A percentile compares a stretch with the other conserved stretches of the same genome.
Evolutionary conservation across 2,113 vertebrate genomes (phyloP).

Genomic region (Pelecanus crispus): DNA sequence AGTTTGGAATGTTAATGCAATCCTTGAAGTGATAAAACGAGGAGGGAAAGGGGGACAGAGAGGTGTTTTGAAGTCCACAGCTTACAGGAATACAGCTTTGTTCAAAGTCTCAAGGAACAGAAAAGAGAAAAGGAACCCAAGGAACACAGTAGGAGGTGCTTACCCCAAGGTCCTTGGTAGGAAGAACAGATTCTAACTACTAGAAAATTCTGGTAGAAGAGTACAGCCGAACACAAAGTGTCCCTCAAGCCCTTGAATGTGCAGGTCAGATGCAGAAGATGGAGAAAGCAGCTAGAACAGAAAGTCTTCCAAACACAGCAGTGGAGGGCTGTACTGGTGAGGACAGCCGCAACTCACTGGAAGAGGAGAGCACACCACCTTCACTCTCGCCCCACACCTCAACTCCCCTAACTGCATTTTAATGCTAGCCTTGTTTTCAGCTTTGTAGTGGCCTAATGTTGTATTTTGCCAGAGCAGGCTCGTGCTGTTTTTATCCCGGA

Average conservation of each 20-base stretch:
- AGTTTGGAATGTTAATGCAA: neutral
- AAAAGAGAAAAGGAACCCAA: neutral
- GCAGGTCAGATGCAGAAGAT: neutral
- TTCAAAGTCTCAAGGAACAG: neutral
- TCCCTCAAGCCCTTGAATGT: neutral
- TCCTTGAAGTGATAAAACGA: neutral
- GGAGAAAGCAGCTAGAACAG: neutral
- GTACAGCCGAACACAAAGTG: neutral
- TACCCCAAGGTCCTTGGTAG: neutral
- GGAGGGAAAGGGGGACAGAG: neutral
- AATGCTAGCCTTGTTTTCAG: neutral
- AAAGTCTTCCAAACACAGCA: neutral
- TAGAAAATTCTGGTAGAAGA: neutral
- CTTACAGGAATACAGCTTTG: neutral
- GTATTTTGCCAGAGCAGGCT: neutral
- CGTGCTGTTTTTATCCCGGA: neutral
- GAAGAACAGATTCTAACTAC: neutral
- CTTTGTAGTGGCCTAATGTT: neutral
- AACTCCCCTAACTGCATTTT: neutral
- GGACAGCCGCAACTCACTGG: neutral
- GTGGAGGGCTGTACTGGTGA: neutral
- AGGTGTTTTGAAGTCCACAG: neutral
- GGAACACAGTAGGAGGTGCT: neutral
- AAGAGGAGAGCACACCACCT: neutral
- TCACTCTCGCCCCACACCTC: rapidly evolving